Percentiles rank a stretch among this genome's conserved stretches.
Conservation (phyloP, 2,797 vertebrate species). For the Spinus pinus region DNA sequence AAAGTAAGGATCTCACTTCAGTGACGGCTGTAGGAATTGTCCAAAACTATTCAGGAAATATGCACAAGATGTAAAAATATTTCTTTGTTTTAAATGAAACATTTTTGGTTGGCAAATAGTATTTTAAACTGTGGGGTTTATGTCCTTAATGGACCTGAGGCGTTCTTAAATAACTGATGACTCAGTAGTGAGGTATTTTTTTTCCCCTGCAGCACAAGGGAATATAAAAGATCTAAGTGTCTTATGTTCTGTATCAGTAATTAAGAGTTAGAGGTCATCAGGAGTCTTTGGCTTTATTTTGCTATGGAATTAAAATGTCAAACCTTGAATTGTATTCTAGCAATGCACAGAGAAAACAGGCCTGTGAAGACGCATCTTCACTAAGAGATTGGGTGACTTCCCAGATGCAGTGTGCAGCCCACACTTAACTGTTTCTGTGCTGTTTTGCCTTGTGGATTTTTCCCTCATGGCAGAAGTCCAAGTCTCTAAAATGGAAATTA, state of each 20-base stretch:
- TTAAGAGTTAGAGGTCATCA: neutral
- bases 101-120: neutral
- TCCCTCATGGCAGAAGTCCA: neutral
- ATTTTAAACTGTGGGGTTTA: neutral
- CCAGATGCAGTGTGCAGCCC: neutral
- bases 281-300: neutral
- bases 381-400: neutral
- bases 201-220: neutral
- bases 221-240: neutral
- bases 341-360: neutral
- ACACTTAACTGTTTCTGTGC: neutral
- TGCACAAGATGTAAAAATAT: neutral
- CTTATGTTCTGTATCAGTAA: neutral
- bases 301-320: neutral
- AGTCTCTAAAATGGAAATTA: neutral
- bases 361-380: neutral
- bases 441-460: neutral
- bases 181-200: neutral
- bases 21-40: neutral
- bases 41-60: neutral
- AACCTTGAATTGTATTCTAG: neutral
- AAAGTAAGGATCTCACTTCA: slow-evolving; percentile 82
- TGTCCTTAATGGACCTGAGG: neutral
- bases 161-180: neutral
- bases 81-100: neutral